Base-by-base conservation (phyloP, 2,888 invertebrate genomes). In the Pollenia griseotomentosa region DNA sequence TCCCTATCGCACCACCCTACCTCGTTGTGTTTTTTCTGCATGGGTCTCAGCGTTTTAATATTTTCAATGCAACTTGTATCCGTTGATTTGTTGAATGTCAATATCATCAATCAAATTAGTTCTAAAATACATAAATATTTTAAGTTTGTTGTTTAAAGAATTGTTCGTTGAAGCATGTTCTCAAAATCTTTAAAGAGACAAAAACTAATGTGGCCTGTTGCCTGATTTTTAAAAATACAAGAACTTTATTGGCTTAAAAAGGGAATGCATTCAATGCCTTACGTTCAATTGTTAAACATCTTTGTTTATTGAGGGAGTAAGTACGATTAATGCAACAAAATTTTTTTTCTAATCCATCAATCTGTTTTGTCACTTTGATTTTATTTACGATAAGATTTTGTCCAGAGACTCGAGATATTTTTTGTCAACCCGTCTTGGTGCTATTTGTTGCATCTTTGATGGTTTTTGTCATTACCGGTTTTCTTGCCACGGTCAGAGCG, bases 61-160 rank as follows among this genome's bases (percentile, higher is more conserved):
- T 65, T 87, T 44, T 90, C 89, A 0, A 23, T 91, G 14, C 90
- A 90, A 80, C 88, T 90, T 11, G 88, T 90, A 0, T 78, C 90
- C 14, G 88, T 91, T 0, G 92, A 92, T 85, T 90, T 88, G 81
- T 83, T 92, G 5, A 91, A 91, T 77, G 81, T 91, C 0, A 88
- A 89, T 10, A 63, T 91, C 2, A 91, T 92, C 82, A 91, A 90
- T 73, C 91, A 92, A 51, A 89, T 91, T 11, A 90, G 91, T 33
- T 90, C 89, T 87, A 91, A 92, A 19, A 19, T 23, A 23, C 2
- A 66, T 88, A 6, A 90, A 90, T 65, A 89, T 90, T 0, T 83
- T 92, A 5, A 90, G 89, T 71, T 70, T 91, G 51, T 79, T 90
- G 66, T 92, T 92, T 23, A 90, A 90, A 6, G 88, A 90, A 19